Evolutionary conservation across 1,140 invertebrate genomes (phyloP).

Genomic region (Chlorops oryzae): DNA sequence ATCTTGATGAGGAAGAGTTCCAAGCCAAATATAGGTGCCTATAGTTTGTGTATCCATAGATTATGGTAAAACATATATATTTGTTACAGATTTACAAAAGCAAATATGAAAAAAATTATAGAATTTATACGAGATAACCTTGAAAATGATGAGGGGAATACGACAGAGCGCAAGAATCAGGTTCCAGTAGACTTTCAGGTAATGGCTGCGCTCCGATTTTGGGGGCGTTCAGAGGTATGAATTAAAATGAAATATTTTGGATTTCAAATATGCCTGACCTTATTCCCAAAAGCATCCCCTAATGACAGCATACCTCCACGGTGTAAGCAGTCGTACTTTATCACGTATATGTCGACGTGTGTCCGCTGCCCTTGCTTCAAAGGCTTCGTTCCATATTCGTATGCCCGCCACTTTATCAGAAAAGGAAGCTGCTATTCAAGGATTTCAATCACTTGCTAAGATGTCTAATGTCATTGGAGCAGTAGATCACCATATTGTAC

Average conservation of each 20-base stretch:
- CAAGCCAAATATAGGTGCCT: constrained; percentile 31
- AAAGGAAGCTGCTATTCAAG: constrained; percentile 33
- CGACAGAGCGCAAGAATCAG: constrained; percentile 23
- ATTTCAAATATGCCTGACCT: neutral
- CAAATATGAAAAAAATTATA: constrained; percentile 32
- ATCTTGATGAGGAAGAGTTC: constrained; percentile 34
- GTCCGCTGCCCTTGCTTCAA: constrained; percentile 31
- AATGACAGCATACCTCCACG: constrained; percentile 30
- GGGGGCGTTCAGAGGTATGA: constrained; percentile 35
- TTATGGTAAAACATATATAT: no score
- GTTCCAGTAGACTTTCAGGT: constrained; percentile 38
- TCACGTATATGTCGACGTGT: constrained; percentile 34
- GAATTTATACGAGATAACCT: constrained; percentile 38
- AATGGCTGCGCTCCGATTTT: constrained; percentile 29
- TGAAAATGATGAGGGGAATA: constrained; percentile 24
- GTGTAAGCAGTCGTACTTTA: constrained; percentile 28
- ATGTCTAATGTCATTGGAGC: constrained; percentile 40
- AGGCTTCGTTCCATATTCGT: constrained; percentile 34
- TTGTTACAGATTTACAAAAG: constrained; percentile 36
- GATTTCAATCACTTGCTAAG: constrained; percentile 30
- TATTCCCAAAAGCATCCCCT: constrained; percentile 34
- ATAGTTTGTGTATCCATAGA: no score
- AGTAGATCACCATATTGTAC: constrained; percentile 24
- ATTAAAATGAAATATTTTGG: neutral
- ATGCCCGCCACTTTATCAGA: constrained; percentile 38